Evolutionary conservation across 2,113 vertebrate species (phyloP).

Genomic region (Brevimyrus niger): DNA sequence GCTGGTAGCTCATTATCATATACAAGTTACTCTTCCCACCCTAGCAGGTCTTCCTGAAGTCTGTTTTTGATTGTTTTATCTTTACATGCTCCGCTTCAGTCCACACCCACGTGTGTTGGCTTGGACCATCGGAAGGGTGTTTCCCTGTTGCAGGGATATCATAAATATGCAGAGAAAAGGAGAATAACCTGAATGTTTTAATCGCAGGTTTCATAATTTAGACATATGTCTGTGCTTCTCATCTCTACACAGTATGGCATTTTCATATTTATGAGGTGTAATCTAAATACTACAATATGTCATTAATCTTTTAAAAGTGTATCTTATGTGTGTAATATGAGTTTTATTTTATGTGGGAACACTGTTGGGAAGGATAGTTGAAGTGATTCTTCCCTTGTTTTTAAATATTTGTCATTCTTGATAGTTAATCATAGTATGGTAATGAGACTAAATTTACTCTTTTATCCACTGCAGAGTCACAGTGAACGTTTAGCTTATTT

Average conservation of each 20-base stretch:
- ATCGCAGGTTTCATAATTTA: not conserved
- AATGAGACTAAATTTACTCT: not conserved
- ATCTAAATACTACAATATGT: not conserved
- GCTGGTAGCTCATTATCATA: not conserved
- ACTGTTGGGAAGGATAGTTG: not conserved
- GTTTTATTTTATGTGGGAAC: not conserved
- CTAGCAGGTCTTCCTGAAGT: not conserved
- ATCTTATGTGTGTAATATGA: not conserved
- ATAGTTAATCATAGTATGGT: not conserved
- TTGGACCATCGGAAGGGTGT: not conserved
- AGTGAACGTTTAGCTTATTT: not conserved
- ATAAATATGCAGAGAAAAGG: not conserved
- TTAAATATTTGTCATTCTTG: not conserved
- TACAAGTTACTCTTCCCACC: not conserved
- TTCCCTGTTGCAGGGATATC: not conserved
- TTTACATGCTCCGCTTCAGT: not conserved
- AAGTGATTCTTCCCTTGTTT: not conserved
- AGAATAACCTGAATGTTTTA: not conserved
- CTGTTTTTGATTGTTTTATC: not conserved
- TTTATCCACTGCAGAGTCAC: not conserved
- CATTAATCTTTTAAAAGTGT: not conserved
- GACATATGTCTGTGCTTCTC: not conserved
- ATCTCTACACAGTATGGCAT: not conserved
- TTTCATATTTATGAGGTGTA: not conserved
- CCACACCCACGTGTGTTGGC: not conserved